phyloP scores from a whole-genome alignment of 2,797 vertebrate species.

The Pteropus rufus region DNA sequence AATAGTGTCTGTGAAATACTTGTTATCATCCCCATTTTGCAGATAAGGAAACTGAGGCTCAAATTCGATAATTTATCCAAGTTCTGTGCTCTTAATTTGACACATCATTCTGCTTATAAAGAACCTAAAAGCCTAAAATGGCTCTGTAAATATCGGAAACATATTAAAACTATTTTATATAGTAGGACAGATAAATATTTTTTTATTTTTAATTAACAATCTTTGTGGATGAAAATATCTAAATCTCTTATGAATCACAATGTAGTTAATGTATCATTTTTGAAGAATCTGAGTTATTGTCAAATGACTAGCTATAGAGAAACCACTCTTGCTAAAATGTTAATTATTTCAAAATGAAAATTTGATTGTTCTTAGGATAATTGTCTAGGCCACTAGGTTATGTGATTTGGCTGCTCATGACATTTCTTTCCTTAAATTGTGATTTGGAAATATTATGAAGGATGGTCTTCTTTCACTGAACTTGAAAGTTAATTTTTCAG shows the following conservation, averaged over 20 bases:
- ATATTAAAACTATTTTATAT: neutral
- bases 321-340: constrained; percentile 39
- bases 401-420: constrained; percentile 57
- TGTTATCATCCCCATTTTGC: neutral
- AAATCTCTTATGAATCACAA: neutral
- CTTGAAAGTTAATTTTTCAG: constrained; percentile 48
- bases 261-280: constrained; percentile 24
- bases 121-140: neutral
- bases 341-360: constrained; percentile 71
- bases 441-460: constrained; percentile 47
- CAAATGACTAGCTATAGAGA: constrained; percentile 31
- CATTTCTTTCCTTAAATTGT: constrained; percentile 62
- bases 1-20: neutral
- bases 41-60: neutral
- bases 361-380: constrained; percentile 57
- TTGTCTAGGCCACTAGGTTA: constrained; percentile 59
- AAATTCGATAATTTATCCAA: neutral
- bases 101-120: neutral
- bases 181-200: neutral
- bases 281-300: constrained; percentile 3
- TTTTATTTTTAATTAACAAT: constrained; percentile 31
- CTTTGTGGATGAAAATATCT: neutral
- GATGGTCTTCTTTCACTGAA: constrained; percentile 39
- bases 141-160: neutral
- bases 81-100: neutral